Conservation (phyloP, 64 coral and sea anemone species). For the Stichodactyla mertensii region DNA sequence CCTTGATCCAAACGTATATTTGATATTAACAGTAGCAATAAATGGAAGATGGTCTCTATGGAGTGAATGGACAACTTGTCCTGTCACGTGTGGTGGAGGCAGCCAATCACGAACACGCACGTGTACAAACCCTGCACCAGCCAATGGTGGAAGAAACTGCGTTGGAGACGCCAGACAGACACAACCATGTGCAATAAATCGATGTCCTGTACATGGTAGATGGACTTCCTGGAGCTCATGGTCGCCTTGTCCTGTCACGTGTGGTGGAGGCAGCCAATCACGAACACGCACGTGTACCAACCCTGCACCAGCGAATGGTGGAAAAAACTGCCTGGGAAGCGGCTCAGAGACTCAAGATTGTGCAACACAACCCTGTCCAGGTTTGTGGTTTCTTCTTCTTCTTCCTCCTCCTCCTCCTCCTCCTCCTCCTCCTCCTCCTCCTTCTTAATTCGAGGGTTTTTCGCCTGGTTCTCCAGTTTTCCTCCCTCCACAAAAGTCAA, state of each 20-base stretch:
- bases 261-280: conserved; percentile 23
- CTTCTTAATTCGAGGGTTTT: too few relatives aligned
- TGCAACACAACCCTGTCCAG: background rate
- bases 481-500: too few relatives aligned
- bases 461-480: too few relatives aligned
- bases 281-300: conserved; percentile 20
- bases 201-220: background rate
- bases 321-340: background rate
- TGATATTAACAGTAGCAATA: too few relatives aligned
- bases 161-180: background rate
- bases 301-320: conserved; percentile 1
- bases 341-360: background rate
- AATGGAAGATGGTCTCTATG: background rate
- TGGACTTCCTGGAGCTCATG: background rate
- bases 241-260: background rate
- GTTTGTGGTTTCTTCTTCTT: too few relatives aligned
- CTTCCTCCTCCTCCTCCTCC: too few relatives aligned
- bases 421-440: too few relatives aligned
- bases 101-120: conserved; percentile 27
- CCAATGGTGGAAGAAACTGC: background rate
- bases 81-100: conserved; percentile 23
- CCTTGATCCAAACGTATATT: too few relatives aligned
- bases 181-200: background rate
- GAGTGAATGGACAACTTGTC: background rate
- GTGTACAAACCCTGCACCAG: conserved; percentile 18